A percentile compares a stretch with the other conserved stretches of the same genome.
Evolutionary conservation across 2,113 vertebrate genomes (phyloP).

Genomic region (Prionailurus bengalensis): DNA sequence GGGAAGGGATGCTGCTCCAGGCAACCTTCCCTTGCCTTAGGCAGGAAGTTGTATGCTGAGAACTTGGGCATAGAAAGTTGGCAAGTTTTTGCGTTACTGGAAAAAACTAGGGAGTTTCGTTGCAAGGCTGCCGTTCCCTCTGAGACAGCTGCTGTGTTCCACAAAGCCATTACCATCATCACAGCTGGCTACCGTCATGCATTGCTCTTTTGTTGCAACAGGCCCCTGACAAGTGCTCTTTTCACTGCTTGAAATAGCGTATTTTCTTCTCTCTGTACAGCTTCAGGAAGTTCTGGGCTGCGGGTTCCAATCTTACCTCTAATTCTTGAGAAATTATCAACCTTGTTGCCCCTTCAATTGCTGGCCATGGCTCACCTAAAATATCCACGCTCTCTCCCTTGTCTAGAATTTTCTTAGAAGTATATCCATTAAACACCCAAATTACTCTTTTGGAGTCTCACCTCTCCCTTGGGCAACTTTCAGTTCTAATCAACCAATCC

Average conservation of each 20-base stretch:
- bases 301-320: neutral
- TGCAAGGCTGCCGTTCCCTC: neutral
- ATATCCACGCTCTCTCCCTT: neutral
- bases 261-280: neutral
- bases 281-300: neutral
- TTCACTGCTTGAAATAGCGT: neutral
- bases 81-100: neutral
- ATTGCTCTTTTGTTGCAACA: neutral
- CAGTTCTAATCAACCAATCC: neutral
- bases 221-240: neutral
- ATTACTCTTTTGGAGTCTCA: neutral
- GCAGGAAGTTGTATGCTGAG: neutral
- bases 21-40: neutral
- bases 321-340: neutral
- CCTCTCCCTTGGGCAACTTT: neutral
- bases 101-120: neutral
- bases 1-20: neutral
- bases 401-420: neutral
- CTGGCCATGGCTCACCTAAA: neutral
- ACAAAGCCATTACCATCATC: neutral
- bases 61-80: neutral
- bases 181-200: neutral
- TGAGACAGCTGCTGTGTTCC: neutral
- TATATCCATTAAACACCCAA: neutral
- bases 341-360: neutral